phyloP scores from a whole-genome alignment of 2,888 invertebrate genomes.

The Elaeidobius kamerunicus region DNA sequence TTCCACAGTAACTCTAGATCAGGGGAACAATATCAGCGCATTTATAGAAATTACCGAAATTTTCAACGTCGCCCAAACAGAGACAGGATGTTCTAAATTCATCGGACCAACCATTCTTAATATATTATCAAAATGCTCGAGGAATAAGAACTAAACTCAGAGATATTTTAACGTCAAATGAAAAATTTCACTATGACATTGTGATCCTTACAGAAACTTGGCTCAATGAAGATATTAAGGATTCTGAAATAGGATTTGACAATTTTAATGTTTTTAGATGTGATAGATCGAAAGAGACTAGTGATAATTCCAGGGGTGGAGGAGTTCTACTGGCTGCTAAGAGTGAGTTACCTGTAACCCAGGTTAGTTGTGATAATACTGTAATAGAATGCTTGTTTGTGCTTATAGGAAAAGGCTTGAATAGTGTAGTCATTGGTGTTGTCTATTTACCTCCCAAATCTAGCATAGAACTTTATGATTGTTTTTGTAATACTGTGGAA shows the following conservation, averaged over 20 bases:
- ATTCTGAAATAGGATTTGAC: not conserved
- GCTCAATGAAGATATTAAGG: too few relatives aligned
- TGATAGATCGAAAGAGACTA: not conserved
- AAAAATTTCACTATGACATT: not conserved
- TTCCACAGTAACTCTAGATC: not conserved
- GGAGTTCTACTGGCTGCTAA: too few relatives aligned
- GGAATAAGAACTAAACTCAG: not conserved
- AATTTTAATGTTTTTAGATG: not conserved
- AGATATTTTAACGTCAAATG: not conserved
- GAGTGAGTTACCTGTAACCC: too few relatives aligned
- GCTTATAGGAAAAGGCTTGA: not conserved
- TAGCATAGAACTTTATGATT: too few relatives aligned
- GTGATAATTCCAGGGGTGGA: not conserved
- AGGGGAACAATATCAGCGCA: not conserved
- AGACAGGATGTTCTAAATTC: not conserved
- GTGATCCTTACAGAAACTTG: not conserved
- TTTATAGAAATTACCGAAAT: not conserved
- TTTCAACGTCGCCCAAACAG: not conserved
- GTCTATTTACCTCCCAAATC: too few relatives aligned
- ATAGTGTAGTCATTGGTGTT: too few relatives aligned
- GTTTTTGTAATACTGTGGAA: not conserved
- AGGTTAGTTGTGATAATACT: too few relatives aligned
- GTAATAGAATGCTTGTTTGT: not conserved
- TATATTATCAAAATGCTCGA: not conserved
- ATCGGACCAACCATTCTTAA: not conserved